Evolutionary conservation across 1,140 invertebrate genomes (phyloP).

Genomic region (Cephus cinctus): DNA sequence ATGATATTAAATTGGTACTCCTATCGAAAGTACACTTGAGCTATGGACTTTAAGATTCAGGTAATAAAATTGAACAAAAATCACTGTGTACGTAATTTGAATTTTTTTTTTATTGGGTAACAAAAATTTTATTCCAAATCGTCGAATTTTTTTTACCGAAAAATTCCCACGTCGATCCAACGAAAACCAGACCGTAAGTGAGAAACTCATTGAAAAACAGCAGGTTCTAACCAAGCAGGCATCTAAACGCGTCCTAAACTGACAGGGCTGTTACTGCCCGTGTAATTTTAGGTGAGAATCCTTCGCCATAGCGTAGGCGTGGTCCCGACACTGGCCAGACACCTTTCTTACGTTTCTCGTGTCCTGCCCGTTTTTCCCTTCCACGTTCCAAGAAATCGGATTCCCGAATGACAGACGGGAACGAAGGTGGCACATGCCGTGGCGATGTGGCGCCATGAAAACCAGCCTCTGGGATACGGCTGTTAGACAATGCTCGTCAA

Average conservation of each 20-base stretch:
- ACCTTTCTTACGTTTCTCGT: slow-evolving; percentile 3
- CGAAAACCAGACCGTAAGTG: slow-evolving; percentile 2
- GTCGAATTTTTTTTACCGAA: not conserved
- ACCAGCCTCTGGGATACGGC: not conserved
- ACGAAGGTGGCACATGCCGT: not conserved
- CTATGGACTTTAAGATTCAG: too few relatives aligned
- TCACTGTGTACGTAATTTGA: too few relatives aligned
- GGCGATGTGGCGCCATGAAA: not conserved
- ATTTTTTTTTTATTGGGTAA: too few relatives aligned
- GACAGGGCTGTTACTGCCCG: not conserved
- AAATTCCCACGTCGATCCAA: slow-evolving; percentile 1
- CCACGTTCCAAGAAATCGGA: not conserved
- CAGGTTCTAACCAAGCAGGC: slow-evolving; percentile 1
- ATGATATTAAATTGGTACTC: too few relatives aligned
- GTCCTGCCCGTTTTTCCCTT: not conserved
- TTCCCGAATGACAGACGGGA: not conserved
- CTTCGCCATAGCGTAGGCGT: slow-evolving; percentile 16
- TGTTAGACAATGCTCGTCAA: slow-evolving; percentile 37
- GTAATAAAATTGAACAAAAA: too few relatives aligned
- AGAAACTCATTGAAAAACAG: slow-evolving; percentile 6
- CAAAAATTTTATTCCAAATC: too few relatives aligned
- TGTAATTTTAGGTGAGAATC: slow-evolving; percentile 11
- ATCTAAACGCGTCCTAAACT: not conserved
- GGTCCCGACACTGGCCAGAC: slow-evolving; percentile 15
- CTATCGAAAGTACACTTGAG: too few relatives aligned